A percentile compares a stretch with the other conserved stretches of the same genome.
Evolutionary conservation across 2,113 vertebrate species (phyloP).

Genomic region (Otus sunia): DNA sequence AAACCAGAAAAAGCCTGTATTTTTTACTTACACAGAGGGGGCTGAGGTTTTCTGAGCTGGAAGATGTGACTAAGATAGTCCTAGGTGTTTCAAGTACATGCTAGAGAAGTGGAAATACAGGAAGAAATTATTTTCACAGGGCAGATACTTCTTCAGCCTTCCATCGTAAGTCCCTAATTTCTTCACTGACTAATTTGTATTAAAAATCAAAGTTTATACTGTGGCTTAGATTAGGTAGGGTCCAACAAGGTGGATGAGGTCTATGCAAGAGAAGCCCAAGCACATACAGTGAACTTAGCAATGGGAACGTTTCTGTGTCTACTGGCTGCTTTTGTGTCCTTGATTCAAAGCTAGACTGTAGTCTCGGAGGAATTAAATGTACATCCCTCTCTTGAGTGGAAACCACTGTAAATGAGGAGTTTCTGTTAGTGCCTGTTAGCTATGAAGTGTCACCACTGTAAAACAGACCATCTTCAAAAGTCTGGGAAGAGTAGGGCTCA

Average conservation of each 20-base stretch:
- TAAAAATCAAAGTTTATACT: not conserved
- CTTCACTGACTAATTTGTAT: not conserved
- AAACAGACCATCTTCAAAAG: not conserved
- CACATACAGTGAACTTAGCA: not conserved
- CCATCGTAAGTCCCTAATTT: not conserved
- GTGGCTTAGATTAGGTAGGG: not conserved
- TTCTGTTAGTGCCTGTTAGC: constrained; percentile 30
- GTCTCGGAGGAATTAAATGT: not conserved
- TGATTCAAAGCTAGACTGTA: not conserved
- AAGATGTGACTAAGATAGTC: constrained; percentile 39
- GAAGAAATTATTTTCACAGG: not conserved
- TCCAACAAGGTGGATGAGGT: not conserved
- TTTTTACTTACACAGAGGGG: constrained; percentile 21
- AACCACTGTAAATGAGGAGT: not conserved
- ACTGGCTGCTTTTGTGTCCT: not conserved
- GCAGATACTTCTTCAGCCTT: not conserved
- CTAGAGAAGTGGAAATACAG: constrained; percentile 9
- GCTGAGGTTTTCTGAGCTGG: constrained; percentile 9
- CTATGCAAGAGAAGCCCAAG: not conserved
- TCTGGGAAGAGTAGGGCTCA: not conserved
- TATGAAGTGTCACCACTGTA: not conserved
- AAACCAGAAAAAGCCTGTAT: constrained; percentile 52
- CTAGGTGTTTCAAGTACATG: not conserved
- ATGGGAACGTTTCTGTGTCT: not conserved
- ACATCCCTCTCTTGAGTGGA: not conserved